Evolutionary conservation across 2,888 invertebrate species (phyloP).

Genomic region (Ormyrus rosae): DNA sequence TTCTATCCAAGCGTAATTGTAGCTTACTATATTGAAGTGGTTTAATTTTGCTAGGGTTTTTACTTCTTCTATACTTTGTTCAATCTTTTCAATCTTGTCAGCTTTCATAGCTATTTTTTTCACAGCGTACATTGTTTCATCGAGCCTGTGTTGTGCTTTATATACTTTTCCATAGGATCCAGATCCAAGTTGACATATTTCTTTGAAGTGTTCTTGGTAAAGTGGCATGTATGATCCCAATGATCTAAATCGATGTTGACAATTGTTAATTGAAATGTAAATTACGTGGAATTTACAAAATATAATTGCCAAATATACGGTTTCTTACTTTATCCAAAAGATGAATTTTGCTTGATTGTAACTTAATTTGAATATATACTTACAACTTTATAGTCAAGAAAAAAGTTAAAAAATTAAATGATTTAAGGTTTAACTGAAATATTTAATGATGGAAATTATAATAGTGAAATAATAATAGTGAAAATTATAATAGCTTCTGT

Average conservation of each 20-base stretch:
- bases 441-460: no score
- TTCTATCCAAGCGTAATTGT: slow-evolving; percentile 38
- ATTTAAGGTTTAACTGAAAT: no score
- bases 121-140: slow-evolving; percentile 17
- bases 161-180: slow-evolving; percentile 13
- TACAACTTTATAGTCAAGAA: no score
- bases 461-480: no score
- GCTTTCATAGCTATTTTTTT: slow-evolving; percentile 22
- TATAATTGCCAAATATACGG: neutral
- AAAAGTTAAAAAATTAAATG: no score
- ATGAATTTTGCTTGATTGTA: no score
- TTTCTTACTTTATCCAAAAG: neutral
- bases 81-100: neutral
- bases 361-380: no score
- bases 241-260: neutral
- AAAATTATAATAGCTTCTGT: no score
- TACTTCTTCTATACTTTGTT: slow-evolving; percentile 8
- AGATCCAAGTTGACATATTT: neutral
- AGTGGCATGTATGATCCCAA: neutral
- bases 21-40: slow-evolving; percentile 23
- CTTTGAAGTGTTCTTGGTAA: neutral
- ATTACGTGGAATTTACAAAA: neutral
- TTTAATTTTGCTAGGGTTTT: slow-evolving; percentile 20
- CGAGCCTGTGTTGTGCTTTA: neutral
- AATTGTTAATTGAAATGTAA: neutral